A percentile compares a stretch with the other conserved stretches of the same genome.
These are phyloP conservation scores for Nyctibius grandis DNA, from an alignment of 2,797 vertebrate genomes.

Conservation along the genomic window DNA sequence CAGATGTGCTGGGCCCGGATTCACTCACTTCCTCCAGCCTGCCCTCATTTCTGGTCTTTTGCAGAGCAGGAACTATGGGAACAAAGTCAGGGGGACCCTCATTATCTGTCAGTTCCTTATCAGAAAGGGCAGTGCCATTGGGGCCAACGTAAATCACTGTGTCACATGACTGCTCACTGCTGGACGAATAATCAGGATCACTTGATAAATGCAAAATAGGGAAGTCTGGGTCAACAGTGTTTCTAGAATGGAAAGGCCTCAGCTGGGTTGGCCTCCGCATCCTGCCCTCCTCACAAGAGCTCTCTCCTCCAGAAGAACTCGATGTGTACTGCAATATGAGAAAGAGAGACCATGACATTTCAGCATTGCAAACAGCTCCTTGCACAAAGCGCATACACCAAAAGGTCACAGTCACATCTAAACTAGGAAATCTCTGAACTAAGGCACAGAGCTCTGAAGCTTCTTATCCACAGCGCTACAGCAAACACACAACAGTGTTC, in stretches of 20 bases:
- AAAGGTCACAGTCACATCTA: background rate
- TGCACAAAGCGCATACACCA: background rate
- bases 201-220: conserved; percentile 83
- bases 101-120: conserved; percentile 86
- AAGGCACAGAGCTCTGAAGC: background rate
- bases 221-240: conserved; percentile 81
- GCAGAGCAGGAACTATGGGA: conserved; percentile 92
- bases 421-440: background rate
- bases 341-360: background rate
- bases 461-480: background rate
- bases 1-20: conserved; percentile 66
- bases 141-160: conserved; percentile 93
- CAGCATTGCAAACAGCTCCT: background rate
- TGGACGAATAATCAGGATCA: conserved; percentile 89
- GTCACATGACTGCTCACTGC: conserved; percentile 95
- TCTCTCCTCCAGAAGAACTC: conserved; percentile 91
- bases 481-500: background rate
- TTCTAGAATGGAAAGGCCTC: conserved; percentile 88
- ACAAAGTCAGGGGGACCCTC: conserved; percentile 89
- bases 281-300: conserved; percentile 89
- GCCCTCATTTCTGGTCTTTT: conserved; percentile 80
- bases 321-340: conserved; percentile 84
- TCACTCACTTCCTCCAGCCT: conserved; percentile 64
- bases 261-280: conserved; percentile 84
- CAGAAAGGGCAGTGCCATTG: conserved; percentile 83